Conservation (phyloP, 1,140 invertebrate species). For the Drosophila sulfurigaster region DNA sequence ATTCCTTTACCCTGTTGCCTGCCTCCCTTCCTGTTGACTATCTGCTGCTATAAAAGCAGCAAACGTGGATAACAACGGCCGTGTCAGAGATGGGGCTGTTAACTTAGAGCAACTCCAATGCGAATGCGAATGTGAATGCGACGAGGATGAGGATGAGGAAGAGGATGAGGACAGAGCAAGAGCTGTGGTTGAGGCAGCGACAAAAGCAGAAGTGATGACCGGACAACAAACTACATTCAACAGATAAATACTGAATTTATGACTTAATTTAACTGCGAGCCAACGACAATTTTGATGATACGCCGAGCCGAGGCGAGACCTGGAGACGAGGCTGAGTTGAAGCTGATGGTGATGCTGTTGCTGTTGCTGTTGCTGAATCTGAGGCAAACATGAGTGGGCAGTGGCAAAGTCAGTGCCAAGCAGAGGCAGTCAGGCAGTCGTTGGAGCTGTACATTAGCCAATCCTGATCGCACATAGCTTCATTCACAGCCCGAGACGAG, state of each 20-base stretch:
- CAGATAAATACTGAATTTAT: slow-evolving; percentile 85
- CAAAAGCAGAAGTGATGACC: slow-evolving; percentile 83
- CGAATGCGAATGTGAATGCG: background rate
- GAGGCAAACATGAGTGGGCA: slow-evolving; percentile 71
- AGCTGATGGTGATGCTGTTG: background rate
- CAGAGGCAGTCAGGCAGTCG: background rate
- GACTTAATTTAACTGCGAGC: slow-evolving; percentile 85
- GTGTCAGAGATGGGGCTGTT: slow-evolving; percentile 22
- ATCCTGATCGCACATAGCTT: slow-evolving; percentile 80
- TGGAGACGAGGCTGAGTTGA: background rate
- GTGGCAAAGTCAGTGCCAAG: slow-evolving; percentile 65
- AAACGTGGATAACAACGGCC: slow-evolving; percentile 66
- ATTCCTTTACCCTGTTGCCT: background rate
- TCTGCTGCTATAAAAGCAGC: slow-evolving; percentile 79
- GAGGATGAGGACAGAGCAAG: background rate
- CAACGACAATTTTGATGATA: slow-evolving; percentile 83
- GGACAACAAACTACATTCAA: slow-evolving; percentile 85
- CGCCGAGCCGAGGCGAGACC: slow-evolving; percentile 21
- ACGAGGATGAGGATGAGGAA: slow-evolving; percentile 1
- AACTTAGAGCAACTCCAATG: slow-evolving; percentile 4
- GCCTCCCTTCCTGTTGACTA: slow-evolving; percentile 29
- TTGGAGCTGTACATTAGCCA: slow-evolving; percentile 71
- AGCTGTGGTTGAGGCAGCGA: slow-evolving; percentile 47
- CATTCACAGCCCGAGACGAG: slow-evolving; percentile 74
- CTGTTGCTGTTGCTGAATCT: background rate